Conservation (phyloP, 2,888 invertebrate species). For the Ichneumoninae sp. region DNA sequence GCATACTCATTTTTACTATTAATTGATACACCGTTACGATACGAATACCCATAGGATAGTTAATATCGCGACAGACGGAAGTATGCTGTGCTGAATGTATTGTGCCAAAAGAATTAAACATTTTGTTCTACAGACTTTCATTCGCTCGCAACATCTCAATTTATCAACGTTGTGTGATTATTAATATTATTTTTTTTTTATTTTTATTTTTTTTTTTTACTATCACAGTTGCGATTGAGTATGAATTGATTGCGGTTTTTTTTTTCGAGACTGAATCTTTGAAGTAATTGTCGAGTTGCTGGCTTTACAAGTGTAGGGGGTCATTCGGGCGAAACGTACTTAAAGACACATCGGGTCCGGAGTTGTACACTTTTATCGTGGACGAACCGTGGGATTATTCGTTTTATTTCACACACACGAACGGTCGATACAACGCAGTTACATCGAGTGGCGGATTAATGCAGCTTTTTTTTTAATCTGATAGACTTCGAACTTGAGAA, state of each 20-base stretch:
- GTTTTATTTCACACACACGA: conserved; percentile 37
- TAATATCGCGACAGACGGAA: conserved; percentile 78
- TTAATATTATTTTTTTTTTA: conserved; percentile 37
- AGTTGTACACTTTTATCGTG: conserved; percentile 12
- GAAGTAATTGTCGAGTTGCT: conserved; percentile 70
- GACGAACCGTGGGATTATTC: neutral
- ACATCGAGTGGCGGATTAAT: conserved; percentile 43
- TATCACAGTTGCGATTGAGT: conserved; percentile 28
- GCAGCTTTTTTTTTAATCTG: conserved; percentile 47
- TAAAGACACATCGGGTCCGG: conserved; percentile 42
- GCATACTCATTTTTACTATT: conserved; percentile 57
- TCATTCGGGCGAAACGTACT: conserved; percentile 59
- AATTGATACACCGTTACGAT: conserved; percentile 65
- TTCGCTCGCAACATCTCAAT: conserved; percentile 47
- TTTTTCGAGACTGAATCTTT: conserved; percentile 75
- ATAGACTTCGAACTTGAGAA: conserved; percentile 46
- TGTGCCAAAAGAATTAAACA: conserved; percentile 81
- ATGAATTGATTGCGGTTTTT: neutral
- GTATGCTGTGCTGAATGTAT: conserved; percentile 79
- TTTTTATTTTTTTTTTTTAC: conserved; percentile 29
- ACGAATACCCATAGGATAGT: conserved; percentile 76
- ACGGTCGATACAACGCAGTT: conserved; percentile 42
- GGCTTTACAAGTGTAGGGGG: conserved; percentile 62
- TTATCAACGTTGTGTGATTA: conserved; percentile 39
- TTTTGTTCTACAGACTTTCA: conserved; percentile 63